phyloP scores from a whole-genome alignment of 2,888 invertebrate genomes.

The Barypeithes pellucidus region DNA sequence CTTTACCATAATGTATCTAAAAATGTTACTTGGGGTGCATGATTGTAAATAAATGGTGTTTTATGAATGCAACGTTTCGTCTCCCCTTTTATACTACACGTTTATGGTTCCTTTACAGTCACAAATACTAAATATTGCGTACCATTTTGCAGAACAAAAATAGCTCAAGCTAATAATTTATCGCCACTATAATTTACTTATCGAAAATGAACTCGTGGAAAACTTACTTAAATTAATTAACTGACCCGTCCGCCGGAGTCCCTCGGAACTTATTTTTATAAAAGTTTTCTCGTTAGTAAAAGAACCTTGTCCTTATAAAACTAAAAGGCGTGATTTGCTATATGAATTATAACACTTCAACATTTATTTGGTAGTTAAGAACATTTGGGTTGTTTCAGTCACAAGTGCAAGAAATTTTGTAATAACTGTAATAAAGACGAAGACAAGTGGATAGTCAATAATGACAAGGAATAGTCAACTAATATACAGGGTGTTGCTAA shows the following conservation, averaged over 20 bases:
- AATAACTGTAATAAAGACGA: no score
- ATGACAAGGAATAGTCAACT: no score
- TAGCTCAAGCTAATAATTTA: neutral
- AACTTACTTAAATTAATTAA: slow-evolving; percentile 20
- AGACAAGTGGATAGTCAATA: no score
- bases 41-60: no score
- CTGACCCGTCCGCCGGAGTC: neutral
- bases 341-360: slow-evolving; percentile 30
- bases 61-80: no score
- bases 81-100: no score
- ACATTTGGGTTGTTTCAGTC: neutral
- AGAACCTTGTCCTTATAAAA: slow-evolving; percentile 26
- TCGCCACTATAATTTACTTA: slow-evolving; percentile 7
- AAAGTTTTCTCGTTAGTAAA: slow-evolving; percentile 38
- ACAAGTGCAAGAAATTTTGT: slow-evolving; percentile 5
- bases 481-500: no score
- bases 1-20: no score
- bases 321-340: slow-evolving; percentile 16
- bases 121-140: no score
- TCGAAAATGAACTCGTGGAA: slow-evolving; percentile 12
- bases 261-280: slow-evolving; percentile 20
- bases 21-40: no score
- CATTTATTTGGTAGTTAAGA: slow-evolving; percentile 19
- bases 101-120: no score
- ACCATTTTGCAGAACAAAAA: neutral